These are phyloP conservation scores for Campoletis raptor DNA, from an alignment of 2,888 invertebrate species.

Conservation along the genomic window DNA sequence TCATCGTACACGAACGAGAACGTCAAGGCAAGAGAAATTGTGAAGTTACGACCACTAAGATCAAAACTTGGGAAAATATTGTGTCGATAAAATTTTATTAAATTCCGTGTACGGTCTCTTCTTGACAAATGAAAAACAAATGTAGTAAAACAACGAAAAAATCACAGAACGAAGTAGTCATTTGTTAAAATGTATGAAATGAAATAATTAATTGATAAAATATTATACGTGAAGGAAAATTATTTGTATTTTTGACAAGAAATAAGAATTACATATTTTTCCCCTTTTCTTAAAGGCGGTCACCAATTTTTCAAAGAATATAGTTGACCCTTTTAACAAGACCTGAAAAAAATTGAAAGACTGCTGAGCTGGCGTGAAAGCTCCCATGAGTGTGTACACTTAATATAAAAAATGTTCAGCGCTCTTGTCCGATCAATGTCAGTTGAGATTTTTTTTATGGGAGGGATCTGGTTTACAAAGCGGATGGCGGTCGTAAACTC, in stretches of 20 bases:
- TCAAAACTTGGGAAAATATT: slow-evolving; percentile 27
- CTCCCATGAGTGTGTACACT: slow-evolving; percentile 8
- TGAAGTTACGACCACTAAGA: slow-evolving; percentile 18
- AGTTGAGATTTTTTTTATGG: slow-evolving; percentile 46
- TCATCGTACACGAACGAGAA: slow-evolving; percentile 22
- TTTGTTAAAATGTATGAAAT: not conserved
- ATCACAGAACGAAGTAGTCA: not conserved
- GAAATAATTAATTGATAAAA: not conserved
- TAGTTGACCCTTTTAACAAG: not conserved
- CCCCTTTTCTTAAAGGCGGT: not conserved
- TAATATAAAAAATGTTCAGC: slow-evolving; percentile 40
- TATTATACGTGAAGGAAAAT: not conserved
- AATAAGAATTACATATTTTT: not conserved
- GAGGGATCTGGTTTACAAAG: slow-evolving; percentile 58
- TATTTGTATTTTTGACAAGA: not conserved
- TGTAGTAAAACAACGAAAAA: not conserved
- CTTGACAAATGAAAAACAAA: not conserved
- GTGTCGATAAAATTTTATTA: slow-evolving; percentile 2
- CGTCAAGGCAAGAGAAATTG: slow-evolving; percentile 8
- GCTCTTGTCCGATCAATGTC: slow-evolving; percentile 53
- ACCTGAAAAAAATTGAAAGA: not conserved
- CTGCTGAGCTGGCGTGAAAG: slow-evolving; percentile 11
- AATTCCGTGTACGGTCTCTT: not conserved
- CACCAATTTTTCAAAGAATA: not conserved
- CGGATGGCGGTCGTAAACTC: slow-evolving; percentile 52